Evolutionary conservation across 1,140 invertebrate genomes (phyloP).

Genomic region (Yoshiicerus persimilis): DNA sequence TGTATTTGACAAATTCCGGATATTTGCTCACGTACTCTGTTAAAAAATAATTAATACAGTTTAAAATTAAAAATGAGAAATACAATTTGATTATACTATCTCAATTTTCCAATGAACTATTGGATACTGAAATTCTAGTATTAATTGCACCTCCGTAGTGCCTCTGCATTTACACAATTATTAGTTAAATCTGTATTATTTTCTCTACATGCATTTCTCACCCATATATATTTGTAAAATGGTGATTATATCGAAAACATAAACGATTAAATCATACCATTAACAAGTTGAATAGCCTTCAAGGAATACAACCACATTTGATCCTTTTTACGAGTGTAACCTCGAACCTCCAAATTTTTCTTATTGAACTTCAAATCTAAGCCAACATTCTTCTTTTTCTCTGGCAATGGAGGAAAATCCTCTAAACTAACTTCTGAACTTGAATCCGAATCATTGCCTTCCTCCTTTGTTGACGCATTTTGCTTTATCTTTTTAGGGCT

Average conservation of each 20-base stretch:
- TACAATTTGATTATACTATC: no score
- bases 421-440: constrained; percentile 10
- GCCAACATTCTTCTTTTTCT: constrained; percentile 76
- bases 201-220: no score
- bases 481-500: not conserved
- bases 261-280: no score
- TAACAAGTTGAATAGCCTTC: constrained; percentile 71
- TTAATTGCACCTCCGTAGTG: no score
- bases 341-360: constrained; percentile 68
- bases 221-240: no score
- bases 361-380: constrained; percentile 90
- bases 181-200: no score
- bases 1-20: constrained; percentile 71
- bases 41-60: no score
- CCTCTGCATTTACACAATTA: no score
- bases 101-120: no score
- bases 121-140: no score
- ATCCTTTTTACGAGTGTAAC: constrained; percentile 74
- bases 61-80: not conserved
- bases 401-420: constrained; percentile 49
- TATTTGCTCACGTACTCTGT: constrained; percentile 67
- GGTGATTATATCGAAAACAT: no score
- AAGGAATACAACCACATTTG: constrained; percentile 76
- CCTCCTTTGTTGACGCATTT: not conserved
- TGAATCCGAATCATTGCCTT: not conserved